These are phyloP conservation scores for Petrocephalus sullivani DNA, from an alignment of 2,797 vertebrate species.

Conservation along the genomic window DNA sequence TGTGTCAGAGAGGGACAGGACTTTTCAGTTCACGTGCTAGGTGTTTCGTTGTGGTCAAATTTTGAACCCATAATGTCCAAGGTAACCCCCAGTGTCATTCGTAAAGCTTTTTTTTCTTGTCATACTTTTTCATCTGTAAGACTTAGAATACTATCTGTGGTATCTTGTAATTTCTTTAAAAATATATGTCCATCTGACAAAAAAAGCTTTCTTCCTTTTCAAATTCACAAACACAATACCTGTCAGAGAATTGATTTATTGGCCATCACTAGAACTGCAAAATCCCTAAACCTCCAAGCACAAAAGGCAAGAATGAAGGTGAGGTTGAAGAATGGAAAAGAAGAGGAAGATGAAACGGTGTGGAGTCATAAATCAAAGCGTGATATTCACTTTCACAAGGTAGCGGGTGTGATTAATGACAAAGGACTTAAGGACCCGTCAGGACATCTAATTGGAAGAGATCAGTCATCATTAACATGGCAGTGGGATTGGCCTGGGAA, in stretches of 20 bases:
- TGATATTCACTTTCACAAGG: slow-evolving; percentile 59
- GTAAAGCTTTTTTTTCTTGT: not conserved
- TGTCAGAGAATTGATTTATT: slow-evolving; percentile 48
- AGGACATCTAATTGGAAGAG: slow-evolving; percentile 69
- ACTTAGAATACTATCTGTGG: not conserved
- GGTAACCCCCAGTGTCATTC: not conserved
- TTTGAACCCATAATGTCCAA: not conserved
- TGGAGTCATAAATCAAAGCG: slow-evolving; percentile 63
- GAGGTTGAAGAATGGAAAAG: slow-evolving; percentile 33
- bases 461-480: slow-evolving; percentile 73
- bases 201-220: slow-evolving; percentile 16
- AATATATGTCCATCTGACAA: slow-evolving; percentile 8
- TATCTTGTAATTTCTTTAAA: not conserved
- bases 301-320: slow-evolving; percentile 42
- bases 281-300: slow-evolving; percentile 49
- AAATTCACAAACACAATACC: slow-evolving; percentile 31
- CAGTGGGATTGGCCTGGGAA: slow-evolving; percentile 42
- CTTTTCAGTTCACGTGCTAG: not conserved
- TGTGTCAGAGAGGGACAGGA: not conserved
- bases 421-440: slow-evolving; percentile 63
- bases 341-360: slow-evolving; percentile 34
- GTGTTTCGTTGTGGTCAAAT: not conserved
- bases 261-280: slow-evolving; percentile 43
- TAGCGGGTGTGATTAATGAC: slow-evolving; percentile 68
- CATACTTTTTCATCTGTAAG: not conserved